Base-by-base conservation (phyloP, 1,140 invertebrate genomes). In the Platyura marginata region DNA sequence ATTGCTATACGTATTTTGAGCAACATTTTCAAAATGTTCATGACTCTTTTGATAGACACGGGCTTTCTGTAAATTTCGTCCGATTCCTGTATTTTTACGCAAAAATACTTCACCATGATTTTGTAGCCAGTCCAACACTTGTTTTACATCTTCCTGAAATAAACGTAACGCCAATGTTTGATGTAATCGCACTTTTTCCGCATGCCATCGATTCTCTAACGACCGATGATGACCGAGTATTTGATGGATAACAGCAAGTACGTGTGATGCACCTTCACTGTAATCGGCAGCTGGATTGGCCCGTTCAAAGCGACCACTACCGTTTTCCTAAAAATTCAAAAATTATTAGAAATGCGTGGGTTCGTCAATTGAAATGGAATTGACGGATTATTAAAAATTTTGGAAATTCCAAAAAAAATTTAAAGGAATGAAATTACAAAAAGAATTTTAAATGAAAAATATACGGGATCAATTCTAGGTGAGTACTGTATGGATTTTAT, bases 91-190 rank as follows among this genome's bases (percentile, higher is more conserved):
- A 60, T 98, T 98, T 61, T 97, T 97, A 49, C 83, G 72, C 21
- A 99, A 73, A 59, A 98, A 98, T 3, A 95, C 91, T 69, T 98
- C 92, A n/a, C 95, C 95, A 59, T 98, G 94, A 56, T 95, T 94
- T 42, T 92, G 83, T 39, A 99, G 59, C 94, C 94, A 98, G 53
- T 97, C 91, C 39, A 98, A 66, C 23, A 98, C 93, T 67, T 88
- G 85, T 58, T 87, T 81, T 6, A 93, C 89, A 63, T 94, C 90
- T 56, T 94, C 89, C 64, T 96, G 90, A 62, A 96, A 97, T 20
- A 96, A 70, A 47, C 89, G 70, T 40, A 98, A 69, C 2, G 92
- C 91, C 10, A 97, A 69, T 48, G 89, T 70, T 63, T 97, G 92
- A 63, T 96, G 90, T 16, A 96, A 64, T 59, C 91, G 87, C 21